Evolutionary conservation across 2,888 invertebrate genomes (phyloP).

Genomic region (Pristionchus fissidentatus): DNA sequence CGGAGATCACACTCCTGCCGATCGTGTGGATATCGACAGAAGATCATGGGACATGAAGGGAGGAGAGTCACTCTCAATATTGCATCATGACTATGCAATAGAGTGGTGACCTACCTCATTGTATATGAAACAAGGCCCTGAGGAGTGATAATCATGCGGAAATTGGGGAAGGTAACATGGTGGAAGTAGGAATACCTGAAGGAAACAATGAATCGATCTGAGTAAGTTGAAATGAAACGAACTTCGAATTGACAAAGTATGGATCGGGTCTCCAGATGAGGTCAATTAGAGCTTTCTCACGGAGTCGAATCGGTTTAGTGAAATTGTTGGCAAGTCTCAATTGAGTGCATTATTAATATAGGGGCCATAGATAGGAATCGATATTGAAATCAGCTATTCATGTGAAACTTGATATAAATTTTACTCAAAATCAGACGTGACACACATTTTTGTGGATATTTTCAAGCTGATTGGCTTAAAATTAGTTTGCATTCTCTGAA

Average conservation of each 20-base stretch:
- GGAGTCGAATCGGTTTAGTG: conserved; percentile 69
- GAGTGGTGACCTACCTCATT: conserved; percentile 61
- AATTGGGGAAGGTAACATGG: conserved; percentile 73
- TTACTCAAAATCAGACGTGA: no score
- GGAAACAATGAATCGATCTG: background rate
- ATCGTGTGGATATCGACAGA: conserved; percentile 74
- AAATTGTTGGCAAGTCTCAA: conserved; percentile 70
- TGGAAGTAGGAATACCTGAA: conserved; percentile 70
- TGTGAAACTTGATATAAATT: background rate
- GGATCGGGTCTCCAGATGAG: conserved; percentile 74
- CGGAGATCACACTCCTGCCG: conserved; percentile 69
- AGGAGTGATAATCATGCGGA: conserved; percentile 71
- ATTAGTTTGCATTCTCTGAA: no score
- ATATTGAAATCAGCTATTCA: background rate
- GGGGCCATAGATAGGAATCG: background rate
- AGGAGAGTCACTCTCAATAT: conserved; percentile 68
- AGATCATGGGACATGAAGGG: conserved; percentile 73
- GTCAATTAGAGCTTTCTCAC: conserved; percentile 70
- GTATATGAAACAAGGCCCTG: conserved; percentile 71
- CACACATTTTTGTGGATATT: conserved; percentile 23
- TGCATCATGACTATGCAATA: background rate
- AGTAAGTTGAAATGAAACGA: background rate
- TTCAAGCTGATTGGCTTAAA: no score
- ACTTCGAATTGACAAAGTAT: conserved; percentile 73
- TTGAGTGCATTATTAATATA: no score